Evolutionary conservation across 2,797 vertebrate genomes (phyloP), one percentile per base, ranked within the genome.

Genomic region (Hippopotamyrus pictus): DNA sequence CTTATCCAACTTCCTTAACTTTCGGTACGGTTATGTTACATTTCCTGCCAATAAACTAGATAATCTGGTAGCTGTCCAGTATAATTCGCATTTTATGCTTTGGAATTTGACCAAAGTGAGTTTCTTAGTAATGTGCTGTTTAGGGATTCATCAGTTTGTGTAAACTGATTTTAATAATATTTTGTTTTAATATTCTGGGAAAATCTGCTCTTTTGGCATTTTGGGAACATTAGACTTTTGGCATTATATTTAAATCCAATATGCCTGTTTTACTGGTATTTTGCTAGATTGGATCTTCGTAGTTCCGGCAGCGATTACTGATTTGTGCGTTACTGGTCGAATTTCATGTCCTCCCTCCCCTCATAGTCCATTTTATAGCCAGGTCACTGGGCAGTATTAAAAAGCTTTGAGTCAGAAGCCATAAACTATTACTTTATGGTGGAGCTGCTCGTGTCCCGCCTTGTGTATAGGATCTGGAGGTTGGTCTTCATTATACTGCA

Each of bases 271-370:
- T 89, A 85, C 22, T 50, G 83, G n/a, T 51, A 22, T 85, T 51
- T 22, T 76, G 93, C 93, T 91, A 92, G 93, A 94, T 92, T 93
- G 86, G 93, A 91, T 88, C 91, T 87, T 89, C 51, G 19, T 9
- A 87, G 44, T 33, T 76, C 73, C n/a, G 19, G 51, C 50, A 62
- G 48, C 8, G 37, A 73, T 91, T 89, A 89, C 91, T 89, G 90
- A 89, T 90, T 90, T 91, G 88, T 92, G 44, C 89, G 92, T 94
- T 94, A 92, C 94, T 91, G 91, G 91, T 91, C 90, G 88, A 89
- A 90, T 92, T 92, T 90, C 92, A 90, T 91, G 90, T 87, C 73
- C 89, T 90, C 91, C 87, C 1, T 76, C 89, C 88, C 65, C 89
- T 88, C 88, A 53, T 88, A 9, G 33, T 46, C 37, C 86, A 5